Conservation (phyloP, 2,797 vertebrate genomes). For the Yasuhikotakia modesta region DNA sequence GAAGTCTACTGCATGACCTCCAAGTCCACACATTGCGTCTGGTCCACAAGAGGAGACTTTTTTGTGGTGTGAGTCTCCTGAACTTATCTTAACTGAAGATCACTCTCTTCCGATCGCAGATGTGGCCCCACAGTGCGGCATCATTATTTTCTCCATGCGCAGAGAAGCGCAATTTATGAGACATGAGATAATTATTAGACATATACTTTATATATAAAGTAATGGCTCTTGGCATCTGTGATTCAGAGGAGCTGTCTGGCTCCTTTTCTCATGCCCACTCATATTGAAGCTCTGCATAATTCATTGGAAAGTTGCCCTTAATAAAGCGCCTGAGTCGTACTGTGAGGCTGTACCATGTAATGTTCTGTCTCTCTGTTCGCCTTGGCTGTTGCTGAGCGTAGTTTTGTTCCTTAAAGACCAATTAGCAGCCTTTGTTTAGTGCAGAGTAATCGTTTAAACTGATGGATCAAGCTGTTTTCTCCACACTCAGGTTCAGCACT, state of each 20-base stretch:
- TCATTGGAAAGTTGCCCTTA: slow-evolving; percentile 59
- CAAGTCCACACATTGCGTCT: slow-evolving; percentile 69
- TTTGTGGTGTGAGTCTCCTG: slow-evolving; percentile 67
- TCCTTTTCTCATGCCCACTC: slow-evolving; percentile 57
- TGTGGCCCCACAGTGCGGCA: slow-evolving; percentile 56
- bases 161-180: slow-evolving; percentile 62
- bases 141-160: slow-evolving; percentile 70
- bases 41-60: slow-evolving; percentile 62
- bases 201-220: slow-evolving; percentile 69
- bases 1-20: slow-evolving; percentile 67
- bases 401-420: slow-evolving; percentile 57
- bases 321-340: slow-evolving; percentile 55
- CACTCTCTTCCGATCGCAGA: slow-evolving; percentile 59
- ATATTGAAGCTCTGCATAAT: slow-evolving; percentile 58
- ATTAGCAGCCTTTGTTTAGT: slow-evolving; percentile 58
- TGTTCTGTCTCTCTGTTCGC: slow-evolving; percentile 28
- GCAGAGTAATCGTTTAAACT: slow-evolving; percentile 59
- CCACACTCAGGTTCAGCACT: slow-evolving; percentile 18
- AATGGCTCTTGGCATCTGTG: slow-evolving; percentile 69
- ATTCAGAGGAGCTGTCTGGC: slow-evolving; percentile 64
- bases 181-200: slow-evolving; percentile 70
- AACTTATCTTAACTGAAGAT: slow-evolving; percentile 69
- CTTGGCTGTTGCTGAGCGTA: slow-evolving; percentile 44
- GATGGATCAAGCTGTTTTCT: slow-evolving; percentile 56
- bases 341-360: slow-evolving; percentile 48